A percentile compares a stretch with the other conserved stretches of the same genome.
Evolutionary conservation across 2,113 vertebrate genomes (phyloP).

Genomic region (Calidris pygmaea): DNA sequence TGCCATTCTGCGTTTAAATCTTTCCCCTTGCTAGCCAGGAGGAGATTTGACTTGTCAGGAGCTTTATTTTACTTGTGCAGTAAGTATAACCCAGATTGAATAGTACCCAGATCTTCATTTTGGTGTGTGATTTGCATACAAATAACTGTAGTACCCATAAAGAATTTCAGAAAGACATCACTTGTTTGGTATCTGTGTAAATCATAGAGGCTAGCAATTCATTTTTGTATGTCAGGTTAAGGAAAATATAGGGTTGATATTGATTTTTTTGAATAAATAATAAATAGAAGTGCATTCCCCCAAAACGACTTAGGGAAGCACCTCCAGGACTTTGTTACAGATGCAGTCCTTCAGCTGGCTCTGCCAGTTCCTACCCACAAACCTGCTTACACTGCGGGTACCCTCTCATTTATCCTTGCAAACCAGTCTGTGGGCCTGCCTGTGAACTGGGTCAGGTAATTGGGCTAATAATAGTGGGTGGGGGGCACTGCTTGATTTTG

Average conservation of each 20-base stretch:
- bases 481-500: background rate
- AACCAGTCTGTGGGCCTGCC: slow-evolving; percentile 9
- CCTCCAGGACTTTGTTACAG: background rate
- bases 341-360: background rate
- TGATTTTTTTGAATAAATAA: background rate
- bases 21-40: background rate
- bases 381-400: background rate
- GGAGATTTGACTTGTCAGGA: background rate
- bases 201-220: background rate
- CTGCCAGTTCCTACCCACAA: background rate
- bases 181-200: background rate
- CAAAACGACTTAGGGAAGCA: background rate
- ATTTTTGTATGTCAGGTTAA: background rate
- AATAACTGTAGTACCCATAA: background rate
- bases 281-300: background rate
- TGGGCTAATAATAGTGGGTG: background rate
- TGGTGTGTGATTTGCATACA: background rate
- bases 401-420: slow-evolving; percentile 18
- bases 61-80: background rate
- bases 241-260: background rate
- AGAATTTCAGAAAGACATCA: background rate
- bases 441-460: background rate
- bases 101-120: background rate
- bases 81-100: background rate
- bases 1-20: background rate